Percentiles rank a stretch among this genome's conserved stretches.
phyloP scores from a whole-genome alignment of 1,140 invertebrate genomes.

The Dendroctonus valens region DNA sequence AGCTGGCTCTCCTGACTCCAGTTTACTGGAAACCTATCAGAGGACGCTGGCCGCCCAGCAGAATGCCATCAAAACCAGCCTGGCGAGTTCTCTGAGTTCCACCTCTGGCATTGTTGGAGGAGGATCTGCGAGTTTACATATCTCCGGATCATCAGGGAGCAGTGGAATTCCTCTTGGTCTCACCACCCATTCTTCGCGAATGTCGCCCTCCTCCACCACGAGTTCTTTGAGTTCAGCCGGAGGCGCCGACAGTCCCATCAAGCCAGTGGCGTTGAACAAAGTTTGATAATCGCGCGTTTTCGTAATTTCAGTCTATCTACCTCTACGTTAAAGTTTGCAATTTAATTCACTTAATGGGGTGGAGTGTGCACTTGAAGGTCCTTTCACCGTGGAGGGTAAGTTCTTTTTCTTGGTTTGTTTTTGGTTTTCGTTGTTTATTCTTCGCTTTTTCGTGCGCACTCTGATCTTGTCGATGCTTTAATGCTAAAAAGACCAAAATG shows the following conservation, averaged over 20 bases:
- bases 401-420: neutral
- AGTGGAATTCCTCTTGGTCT: slow-evolving; percentile 38
- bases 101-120: neutral
- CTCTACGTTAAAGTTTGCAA: slow-evolving; percentile 41
- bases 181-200: slow-evolving; percentile 42
- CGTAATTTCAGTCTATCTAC: slow-evolving; percentile 16
- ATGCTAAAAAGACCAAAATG: slow-evolving; percentile 40
- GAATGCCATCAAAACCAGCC: slow-evolving; percentile 39
- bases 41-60: slow-evolving; percentile 53
- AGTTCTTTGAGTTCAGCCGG: slow-evolving; percentile 44
- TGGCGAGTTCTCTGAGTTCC: slow-evolving; percentile 34
- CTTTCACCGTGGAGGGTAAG: neutral
- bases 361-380: slow-evolving; percentile 31
- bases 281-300: slow-evolving; percentile 43
- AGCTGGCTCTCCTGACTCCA: slow-evolving; percentile 58
- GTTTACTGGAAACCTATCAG: slow-evolving; percentile 65
- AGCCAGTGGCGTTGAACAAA: slow-evolving; percentile 50
- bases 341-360: slow-evolving; percentile 27
- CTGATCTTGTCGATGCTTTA: slow-evolving; percentile 11
- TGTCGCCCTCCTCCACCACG: slow-evolving; percentile 44
- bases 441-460: slow-evolving; percentile 44
- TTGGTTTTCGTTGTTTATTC: slow-evolving; percentile 38
- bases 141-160: slow-evolving; percentile 27
- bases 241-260: slow-evolving; percentile 48
- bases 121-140: slow-evolving; percentile 4